phyloP scores from a whole-genome alignment of 2,797 vertebrate species.

The Pangasius macronema region DNA sequence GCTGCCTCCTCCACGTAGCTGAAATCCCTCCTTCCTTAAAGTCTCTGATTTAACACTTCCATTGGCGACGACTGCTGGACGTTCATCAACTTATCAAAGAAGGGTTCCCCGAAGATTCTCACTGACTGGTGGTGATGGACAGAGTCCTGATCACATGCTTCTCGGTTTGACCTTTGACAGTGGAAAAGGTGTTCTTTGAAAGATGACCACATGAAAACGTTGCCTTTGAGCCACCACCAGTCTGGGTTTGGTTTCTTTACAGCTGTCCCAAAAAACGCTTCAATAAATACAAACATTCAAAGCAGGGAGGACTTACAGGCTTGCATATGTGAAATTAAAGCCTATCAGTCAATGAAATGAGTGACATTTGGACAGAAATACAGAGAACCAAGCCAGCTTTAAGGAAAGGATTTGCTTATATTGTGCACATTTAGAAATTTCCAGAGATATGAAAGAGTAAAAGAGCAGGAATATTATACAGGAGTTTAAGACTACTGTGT shows the following conservation, averaged over 20 bases:
- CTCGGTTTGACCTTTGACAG: slow-evolving; percentile 58
- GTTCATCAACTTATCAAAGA: slow-evolving; percentile 66
- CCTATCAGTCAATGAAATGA: background rate
- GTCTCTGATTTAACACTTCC: slow-evolving; percentile 78
- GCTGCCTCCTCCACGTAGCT: slow-evolving; percentile 57
- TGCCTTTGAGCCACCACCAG: slow-evolving; percentile 70
- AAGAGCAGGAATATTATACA: background rate
- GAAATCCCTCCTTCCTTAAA: slow-evolving; percentile 64
- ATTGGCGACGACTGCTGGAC: slow-evolving; percentile 63
- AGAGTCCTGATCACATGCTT: slow-evolving; percentile 67
- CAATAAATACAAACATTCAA: slow-evolving; percentile 47
- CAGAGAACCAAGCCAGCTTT: background rate
- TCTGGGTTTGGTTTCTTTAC: slow-evolving; percentile 58
- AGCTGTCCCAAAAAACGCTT: slow-evolving; percentile 38
- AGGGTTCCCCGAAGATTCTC: slow-evolving; percentile 50
- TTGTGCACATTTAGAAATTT: background rate
- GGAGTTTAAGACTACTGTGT: slow-evolving; percentile 5
- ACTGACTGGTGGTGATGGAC: slow-evolving; percentile 10
- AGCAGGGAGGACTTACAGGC: slow-evolving; percentile 17
- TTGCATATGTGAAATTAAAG: slow-evolving; percentile 23
- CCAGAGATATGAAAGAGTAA: slow-evolving; percentile 22
- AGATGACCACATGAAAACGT: slow-evolving; percentile 65
- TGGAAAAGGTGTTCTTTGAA: slow-evolving; percentile 52
- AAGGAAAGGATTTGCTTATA: background rate
- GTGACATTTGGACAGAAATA: background rate